Evolutionary conservation across 2,888 invertebrate species (phyloP).

Genomic region (Thecocarcelia acutangulata): DNA sequence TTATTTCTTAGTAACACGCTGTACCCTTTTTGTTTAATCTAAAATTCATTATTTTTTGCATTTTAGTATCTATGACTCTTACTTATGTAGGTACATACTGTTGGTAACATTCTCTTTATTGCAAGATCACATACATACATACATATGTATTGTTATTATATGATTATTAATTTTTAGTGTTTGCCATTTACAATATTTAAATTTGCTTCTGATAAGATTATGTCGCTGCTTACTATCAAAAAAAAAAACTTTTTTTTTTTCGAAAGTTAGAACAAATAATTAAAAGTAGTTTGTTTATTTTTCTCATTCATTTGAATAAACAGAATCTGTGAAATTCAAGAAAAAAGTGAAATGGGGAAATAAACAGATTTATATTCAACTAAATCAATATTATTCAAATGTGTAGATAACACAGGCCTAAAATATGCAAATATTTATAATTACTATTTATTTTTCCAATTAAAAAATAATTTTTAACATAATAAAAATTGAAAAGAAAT

Average conservation of each 20-base stretch:
- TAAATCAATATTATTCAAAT: conserved; percentile 17
- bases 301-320: not conserved
- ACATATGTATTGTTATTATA: not conserved
- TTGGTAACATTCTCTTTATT: not conserved
- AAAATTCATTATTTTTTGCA: no score
- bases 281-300: conserved; percentile 45
- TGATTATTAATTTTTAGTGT: conserved; percentile 51
- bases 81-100: no score
- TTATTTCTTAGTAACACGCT: no score
- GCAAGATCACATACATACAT: not conserved
- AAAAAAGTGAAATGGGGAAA: conserved; percentile 57
- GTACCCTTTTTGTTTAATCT: no score
- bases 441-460: conserved; percentile 9
- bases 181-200: conserved; percentile 36
- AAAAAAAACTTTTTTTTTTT: not conserved
- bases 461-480: not conserved
- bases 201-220: conserved; percentile 44
- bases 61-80: no score
- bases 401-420: not conserved
- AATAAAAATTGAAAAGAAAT: not conserved
- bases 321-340: conserved; percentile 23
- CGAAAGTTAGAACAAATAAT: conserved; percentile 26
- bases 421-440: conserved; percentile 41
- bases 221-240: conserved; percentile 32
- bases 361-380: conserved; percentile 22